These are phyloP conservation scores for Rallus limicola DNA, from an alignment of 2,113 vertebrate species.

Conservation along the genomic window DNA sequence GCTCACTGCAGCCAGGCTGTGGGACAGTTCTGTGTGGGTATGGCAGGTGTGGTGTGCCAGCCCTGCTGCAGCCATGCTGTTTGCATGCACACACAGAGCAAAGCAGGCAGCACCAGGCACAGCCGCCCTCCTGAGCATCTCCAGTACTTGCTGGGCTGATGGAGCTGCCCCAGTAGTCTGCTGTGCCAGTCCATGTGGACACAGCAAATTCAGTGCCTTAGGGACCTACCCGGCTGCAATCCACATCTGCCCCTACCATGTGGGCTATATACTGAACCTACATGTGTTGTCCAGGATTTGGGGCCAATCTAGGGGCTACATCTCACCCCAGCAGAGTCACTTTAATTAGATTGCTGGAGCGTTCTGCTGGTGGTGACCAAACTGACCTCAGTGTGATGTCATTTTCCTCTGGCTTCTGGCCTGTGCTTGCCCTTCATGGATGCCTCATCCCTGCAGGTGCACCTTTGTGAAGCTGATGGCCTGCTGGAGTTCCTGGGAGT, in stretches of 20 bases:
- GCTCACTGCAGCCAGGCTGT: background rate
- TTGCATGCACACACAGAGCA: background rate
- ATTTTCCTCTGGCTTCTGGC: background rate
- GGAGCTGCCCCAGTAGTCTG: background rate
- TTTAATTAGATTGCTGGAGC: background rate
- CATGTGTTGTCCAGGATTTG: rapidly evolving
- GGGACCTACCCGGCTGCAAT: background rate
- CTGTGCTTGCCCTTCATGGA: background rate
- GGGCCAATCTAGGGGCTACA: background rate
- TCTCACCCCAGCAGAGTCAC: background rate
- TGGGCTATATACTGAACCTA: rapidly evolving
- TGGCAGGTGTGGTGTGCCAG: background rate
- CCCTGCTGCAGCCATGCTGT: background rate
- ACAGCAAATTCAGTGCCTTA: rapidly evolving
- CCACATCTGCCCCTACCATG: rapidly evolving
- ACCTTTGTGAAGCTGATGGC: constrained; percentile 94
- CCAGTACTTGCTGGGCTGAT: background rate
- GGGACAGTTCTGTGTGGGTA: background rate
- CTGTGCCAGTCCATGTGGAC: rapidly evolving
- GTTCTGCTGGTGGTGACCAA: background rate
- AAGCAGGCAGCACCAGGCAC: background rate
- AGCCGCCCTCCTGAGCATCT: background rate
- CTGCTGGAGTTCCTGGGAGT: constrained; percentile 81
- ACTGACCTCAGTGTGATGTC: background rate
- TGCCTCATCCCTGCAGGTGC: constrained; percentile 81